Evolutionary conservation across 2,797 vertebrate genomes (phyloP).

Genomic region (Pipistrellus nathusii): DNA sequence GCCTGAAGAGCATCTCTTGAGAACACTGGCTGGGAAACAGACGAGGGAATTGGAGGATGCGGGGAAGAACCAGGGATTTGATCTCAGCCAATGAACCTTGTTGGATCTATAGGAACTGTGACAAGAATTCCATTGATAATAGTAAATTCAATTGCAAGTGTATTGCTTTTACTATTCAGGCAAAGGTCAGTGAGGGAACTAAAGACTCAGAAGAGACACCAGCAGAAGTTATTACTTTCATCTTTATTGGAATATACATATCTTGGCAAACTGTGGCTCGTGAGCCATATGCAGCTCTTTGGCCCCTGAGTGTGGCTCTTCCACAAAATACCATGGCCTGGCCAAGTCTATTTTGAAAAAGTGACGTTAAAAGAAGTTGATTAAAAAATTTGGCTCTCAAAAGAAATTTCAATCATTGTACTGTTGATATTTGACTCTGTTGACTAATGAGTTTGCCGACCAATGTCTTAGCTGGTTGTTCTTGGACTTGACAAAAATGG

Average conservation of each 20-base stretch:
- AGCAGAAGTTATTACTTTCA: constrained; percentile 49
- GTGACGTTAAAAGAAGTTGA: no score
- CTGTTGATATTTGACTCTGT: no score
- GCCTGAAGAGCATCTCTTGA: not conserved
- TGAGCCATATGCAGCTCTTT: no score
- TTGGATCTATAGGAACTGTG: constrained; percentile 94
- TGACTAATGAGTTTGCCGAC: no score
- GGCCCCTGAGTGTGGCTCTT: no score
- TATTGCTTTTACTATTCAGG: constrained; percentile 94
- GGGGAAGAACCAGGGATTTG: constrained; percentile 96
- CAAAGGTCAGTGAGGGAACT: constrained; percentile 81
- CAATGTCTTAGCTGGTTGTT: constrained; percentile 63
- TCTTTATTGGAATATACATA: constrained; percentile 70
- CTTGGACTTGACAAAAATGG: constrained; percentile 76
- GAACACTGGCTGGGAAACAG: constrained; percentile 91
- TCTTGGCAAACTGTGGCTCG: no score
- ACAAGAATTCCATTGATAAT: constrained; percentile 97
- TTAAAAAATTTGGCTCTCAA: no score
- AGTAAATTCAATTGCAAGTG: constrained; percentile 92
- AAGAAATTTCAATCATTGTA: no score
- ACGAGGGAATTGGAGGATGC: constrained; percentile 95
- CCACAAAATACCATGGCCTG: no score
- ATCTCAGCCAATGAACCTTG: constrained; percentile 94
- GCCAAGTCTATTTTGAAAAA: no score
- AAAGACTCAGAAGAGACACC: constrained; percentile 68